Percentiles rank a stretch among this genome's conserved stretches.
Conservation (phyloP, 2,113 vertebrate species). For the Dromaius novaehollandiae region DNA sequence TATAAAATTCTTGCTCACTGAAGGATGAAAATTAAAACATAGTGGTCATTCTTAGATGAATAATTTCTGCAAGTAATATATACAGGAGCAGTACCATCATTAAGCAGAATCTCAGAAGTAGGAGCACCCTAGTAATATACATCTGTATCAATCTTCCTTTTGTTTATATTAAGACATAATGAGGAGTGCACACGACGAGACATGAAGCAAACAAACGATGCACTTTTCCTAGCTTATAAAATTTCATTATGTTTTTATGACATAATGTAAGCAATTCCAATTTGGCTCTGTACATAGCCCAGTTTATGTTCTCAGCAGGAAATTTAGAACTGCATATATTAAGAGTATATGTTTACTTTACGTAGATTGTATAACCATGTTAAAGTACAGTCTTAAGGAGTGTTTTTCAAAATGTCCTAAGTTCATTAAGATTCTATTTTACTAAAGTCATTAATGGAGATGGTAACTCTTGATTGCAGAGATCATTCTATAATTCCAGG, state of each 20-base stretch:
- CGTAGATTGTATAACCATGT: not conserved
- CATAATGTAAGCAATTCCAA: not conserved
- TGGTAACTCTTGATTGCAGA: not conserved
- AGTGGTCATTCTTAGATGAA: not conserved
- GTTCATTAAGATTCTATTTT: not conserved
- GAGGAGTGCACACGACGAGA: not conserved
- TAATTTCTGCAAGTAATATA: not conserved
- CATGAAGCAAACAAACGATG: not conserved
- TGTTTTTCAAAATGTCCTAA: not conserved
- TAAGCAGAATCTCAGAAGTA: not conserved
- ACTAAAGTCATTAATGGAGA: not conserved
- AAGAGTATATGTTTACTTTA: not conserved
- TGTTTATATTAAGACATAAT: not conserved
- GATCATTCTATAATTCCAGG: not conserved
- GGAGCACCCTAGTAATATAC: not conserved
- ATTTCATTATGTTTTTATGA: not conserved
- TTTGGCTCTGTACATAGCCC: not conserved
- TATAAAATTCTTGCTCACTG: not conserved
- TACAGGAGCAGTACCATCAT: not conserved
- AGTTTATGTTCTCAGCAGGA: not conserved
- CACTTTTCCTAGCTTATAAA: not conserved
- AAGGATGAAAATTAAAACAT: not conserved
- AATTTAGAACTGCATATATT: not conserved
- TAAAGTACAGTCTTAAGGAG: not conserved
- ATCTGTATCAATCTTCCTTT: not conserved